Percentiles rank a stretch among this genome's conserved stretches.
Conservation (phyloP, 2,113 vertebrate species). For the Mus musculus region DNA sequence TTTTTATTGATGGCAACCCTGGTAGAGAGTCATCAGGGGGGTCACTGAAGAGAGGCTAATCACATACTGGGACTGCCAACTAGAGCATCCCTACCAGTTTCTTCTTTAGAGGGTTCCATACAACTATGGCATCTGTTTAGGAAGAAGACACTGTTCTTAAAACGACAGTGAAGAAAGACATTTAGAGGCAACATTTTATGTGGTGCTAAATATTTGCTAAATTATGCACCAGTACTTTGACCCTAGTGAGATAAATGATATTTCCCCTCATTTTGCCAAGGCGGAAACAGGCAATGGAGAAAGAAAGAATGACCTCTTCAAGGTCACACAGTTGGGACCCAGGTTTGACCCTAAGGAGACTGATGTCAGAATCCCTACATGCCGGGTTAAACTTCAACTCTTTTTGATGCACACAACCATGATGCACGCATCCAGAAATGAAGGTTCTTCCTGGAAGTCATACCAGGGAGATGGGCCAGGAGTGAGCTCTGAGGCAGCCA, state of each 20-base stretch:
- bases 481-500: neutral
- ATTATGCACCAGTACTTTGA: neutral
- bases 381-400: neutral
- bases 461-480: neutral
- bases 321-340: neutral
- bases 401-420: neutral
- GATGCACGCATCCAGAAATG: neutral
- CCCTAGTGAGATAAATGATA: neutral
- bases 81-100: no score
- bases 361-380: neutral
- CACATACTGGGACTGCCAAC: neutral
- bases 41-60: neutral
- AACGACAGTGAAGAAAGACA: neutral
- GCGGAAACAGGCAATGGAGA: neutral
- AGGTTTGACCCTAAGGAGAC: neutral
- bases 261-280: neutral
- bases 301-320: neutral
- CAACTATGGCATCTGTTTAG: neutral
- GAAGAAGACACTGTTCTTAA: slow-evolving; percentile 32
- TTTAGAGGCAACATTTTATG: neutral
- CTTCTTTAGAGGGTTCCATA: slow-evolving; percentile 9
- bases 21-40: neutral
- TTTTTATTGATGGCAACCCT: neutral
- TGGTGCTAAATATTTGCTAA: neutral
- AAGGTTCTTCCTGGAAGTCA: neutral